phyloP scores from a whole-genome alignment of 2,797 vertebrate species.

The Hyperoplus lanceolatus region DNA sequence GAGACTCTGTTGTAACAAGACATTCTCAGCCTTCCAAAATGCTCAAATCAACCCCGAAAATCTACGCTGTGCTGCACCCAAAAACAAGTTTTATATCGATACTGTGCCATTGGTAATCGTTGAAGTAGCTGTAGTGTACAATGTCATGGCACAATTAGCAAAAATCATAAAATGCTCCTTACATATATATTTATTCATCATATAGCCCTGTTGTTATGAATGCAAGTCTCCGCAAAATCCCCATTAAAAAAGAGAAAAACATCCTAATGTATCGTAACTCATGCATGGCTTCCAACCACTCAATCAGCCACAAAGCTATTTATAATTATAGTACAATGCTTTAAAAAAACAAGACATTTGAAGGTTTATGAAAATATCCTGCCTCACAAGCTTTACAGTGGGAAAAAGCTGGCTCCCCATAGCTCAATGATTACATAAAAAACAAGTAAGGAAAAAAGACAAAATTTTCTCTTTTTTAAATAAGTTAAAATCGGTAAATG shows the following conservation, averaged over 20 bases:
- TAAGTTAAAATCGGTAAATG: slow-evolving; percentile 51
- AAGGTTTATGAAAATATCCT: slow-evolving; percentile 82
- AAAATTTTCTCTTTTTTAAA: slow-evolving; percentile 29
- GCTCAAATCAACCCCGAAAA: slow-evolving; percentile 42
- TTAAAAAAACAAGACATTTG: slow-evolving; percentile 83
- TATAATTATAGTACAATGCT: slow-evolving; percentile 85
- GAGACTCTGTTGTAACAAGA: slow-evolving; percentile 12
- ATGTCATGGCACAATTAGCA: slow-evolving; percentile 53
- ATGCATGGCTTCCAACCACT: slow-evolving; percentile 78
- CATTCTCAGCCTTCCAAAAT: slow-evolving; percentile 32
- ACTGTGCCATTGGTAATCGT: slow-evolving; percentile 38
- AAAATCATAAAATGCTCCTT: slow-evolving; percentile 50
- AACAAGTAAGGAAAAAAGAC: slow-evolving; percentile 48
- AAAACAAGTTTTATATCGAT: slow-evolving; percentile 36
- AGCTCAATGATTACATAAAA: slow-evolving; percentile 63
- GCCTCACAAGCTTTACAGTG: slow-evolving; percentile 70
- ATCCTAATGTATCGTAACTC: slow-evolving; percentile 66
- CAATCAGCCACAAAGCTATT: slow-evolving; percentile 78
- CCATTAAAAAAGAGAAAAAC: slow-evolving; percentile 57
- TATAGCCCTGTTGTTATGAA: slow-evolving; percentile 65
- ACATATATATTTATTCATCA: slow-evolving; percentile 34
- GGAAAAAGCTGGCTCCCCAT: slow-evolving; percentile 59
- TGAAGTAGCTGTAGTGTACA: slow-evolving; percentile 48
- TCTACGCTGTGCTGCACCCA: slow-evolving; percentile 37
- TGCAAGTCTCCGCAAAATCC: slow-evolving; percentile 71